Base-by-base conservation (phyloP, 2,113 vertebrate genomes). In the Phyllostomus hastatus region DNA sequence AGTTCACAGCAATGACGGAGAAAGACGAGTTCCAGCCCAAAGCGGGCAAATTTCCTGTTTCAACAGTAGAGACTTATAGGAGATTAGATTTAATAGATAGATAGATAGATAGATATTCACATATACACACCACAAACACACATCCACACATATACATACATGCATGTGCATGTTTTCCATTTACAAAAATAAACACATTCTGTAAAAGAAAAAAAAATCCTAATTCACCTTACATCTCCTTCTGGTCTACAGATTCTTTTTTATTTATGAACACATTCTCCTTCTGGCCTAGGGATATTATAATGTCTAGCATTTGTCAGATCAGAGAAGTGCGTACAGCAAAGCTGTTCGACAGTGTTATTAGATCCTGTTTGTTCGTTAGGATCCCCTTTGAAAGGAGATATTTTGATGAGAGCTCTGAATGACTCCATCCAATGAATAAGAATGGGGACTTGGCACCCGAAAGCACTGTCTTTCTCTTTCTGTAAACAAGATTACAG, bases 341-440 rank as follows among this genome's bases (percentile, higher is more conserved):
- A 52, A 76, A 78, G 61, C 17, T 52, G 19, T 38, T 93, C 17
- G 24, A 38, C 15, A 88, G 61, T 43, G 14, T 84, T 66, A 70
- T 80, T 43, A 91, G 22, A 87, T 16, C 12, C 67, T 48, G 78
- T 59, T 67, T 54, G 64, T 92, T 17, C 66, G 33, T n/a, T 54
- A 59, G 75, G 59, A 95, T 76, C 41, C 59, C 20, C 89, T 95
- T 79, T 78, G 81, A 83, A 91, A 81, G 82, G 67, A 91, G 43
- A 57, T 86, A 91, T 91, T 98, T 87, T 94, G 75, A 84, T 91
- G 84, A 54, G n/a, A 61, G 90, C 78, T 94, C 78, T 35, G 91
- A 97, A 90, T 35, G 67, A 96, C n/a, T 91, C 61, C 7, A 61
- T 85, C 57, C 38, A 87, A 46, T 93, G 89, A 93, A 80, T 91